Percentiles rank a stretch among this genome's conserved stretches.
Conservation (phyloP, 1,140 invertebrate species). For the Diorhabda sublineata region DNA sequence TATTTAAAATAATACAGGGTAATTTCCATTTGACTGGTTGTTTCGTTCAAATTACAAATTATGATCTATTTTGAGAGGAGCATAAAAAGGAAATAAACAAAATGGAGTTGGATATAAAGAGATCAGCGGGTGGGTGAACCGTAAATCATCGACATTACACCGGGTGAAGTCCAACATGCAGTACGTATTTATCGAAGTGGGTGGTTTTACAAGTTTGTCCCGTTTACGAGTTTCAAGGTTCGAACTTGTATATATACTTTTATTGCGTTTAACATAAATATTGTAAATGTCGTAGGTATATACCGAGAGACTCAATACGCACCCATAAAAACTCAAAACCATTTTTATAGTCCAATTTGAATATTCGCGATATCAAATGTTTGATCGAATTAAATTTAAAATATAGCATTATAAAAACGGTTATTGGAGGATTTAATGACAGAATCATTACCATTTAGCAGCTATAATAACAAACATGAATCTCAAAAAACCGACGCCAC, state of each 20-base stretch:
- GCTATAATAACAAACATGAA: too few species aligned
- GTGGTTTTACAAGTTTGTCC: constrained; percentile 18
- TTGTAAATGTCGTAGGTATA: constrained; percentile 15
- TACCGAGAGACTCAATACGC: background rate
- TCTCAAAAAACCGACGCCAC: too few species aligned
- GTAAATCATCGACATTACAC: constrained; percentile 16
- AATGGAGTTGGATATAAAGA: constrained; percentile 2
- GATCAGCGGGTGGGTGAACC: constrained; percentile 12
- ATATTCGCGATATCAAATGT: background rate
- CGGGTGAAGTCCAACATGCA: constrained; percentile 7
- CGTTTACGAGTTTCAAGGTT: constrained; percentile 12
- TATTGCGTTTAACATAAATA: constrained; percentile 22
- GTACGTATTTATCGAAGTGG: constrained; percentile 14
- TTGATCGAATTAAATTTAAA: too few species aligned
- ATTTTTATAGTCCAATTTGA: constrained; percentile 3
- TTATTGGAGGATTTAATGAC: too few species aligned
- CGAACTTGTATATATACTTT: constrained; percentile 6
- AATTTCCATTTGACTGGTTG: too few species aligned
- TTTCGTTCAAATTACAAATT: too few species aligned
- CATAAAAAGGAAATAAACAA: constrained; percentile 10
- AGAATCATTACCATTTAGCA: too few species aligned
- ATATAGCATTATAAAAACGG: too few species aligned
- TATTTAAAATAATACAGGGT: too few species aligned
- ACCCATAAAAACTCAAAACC: background rate
- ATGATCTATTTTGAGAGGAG: background rate